Percentiles rank a stretch among this genome's conserved stretches.
Evolutionary conservation across 1,140 invertebrate genomes (phyloP).

Genomic region (Lucilia cuprina): DNA sequence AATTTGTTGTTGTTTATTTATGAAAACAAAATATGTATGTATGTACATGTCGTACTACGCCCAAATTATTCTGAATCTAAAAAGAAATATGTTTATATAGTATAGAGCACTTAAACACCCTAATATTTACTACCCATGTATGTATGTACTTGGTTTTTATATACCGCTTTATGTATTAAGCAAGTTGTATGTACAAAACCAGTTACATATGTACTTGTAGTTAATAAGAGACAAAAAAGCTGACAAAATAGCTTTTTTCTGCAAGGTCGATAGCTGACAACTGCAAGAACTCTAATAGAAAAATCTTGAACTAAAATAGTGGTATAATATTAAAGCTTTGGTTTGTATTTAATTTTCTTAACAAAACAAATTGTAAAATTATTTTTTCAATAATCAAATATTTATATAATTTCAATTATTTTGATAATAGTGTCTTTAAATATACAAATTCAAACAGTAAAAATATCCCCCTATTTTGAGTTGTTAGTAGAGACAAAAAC

Average conservation of each 20-base stretch:
- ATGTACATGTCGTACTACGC: neutral
- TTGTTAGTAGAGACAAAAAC: neutral
- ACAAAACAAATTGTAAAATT: too few species aligned
- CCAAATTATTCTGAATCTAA: neutral
- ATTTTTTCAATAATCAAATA: too few species aligned
- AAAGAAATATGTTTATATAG: neutral
- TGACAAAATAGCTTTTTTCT: neutral
- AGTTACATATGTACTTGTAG: neutral
- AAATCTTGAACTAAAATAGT: neutral
- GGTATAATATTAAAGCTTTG: neutral
- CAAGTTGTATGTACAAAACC: neutral
- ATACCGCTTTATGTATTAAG: neutral
- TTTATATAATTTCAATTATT: neutral
- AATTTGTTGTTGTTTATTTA: neutral
- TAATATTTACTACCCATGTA: neutral
- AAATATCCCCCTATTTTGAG: slow-evolving; percentile 12
- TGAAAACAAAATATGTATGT: neutral
- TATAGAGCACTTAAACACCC: neutral
- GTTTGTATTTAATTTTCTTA: neutral
- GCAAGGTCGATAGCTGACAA: neutral
- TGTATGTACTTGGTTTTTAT: neutral
- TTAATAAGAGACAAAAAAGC: neutral
- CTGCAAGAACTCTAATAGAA: neutral
- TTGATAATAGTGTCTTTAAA: neutral
- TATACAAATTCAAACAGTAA: neutral